These are phyloP conservation scores for Microplitis mediator DNA, from an alignment of 1,140 invertebrate species.

Conservation along the genomic window DNA sequence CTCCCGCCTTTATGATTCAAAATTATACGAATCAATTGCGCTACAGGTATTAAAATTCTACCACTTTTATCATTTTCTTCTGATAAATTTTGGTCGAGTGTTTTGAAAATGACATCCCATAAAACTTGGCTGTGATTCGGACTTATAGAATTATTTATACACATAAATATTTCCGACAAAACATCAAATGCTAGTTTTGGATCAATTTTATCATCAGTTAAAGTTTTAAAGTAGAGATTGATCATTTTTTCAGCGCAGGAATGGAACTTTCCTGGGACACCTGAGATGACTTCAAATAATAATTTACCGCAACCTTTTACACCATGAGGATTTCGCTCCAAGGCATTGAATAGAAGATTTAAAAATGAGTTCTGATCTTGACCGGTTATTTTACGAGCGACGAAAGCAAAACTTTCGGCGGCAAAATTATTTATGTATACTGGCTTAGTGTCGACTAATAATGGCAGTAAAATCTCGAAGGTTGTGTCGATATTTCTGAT, in stretches of 20 bases:
- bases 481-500: conserved; percentile 79
- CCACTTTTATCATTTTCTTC: neutral
- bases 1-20: conserved; percentile 70
- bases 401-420: conserved; percentile 92
- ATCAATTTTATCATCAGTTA: conserved; percentile 63
- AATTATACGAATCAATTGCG: conserved; percentile 67
- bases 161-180: conserved; percentile 66
- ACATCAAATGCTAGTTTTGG: conserved; percentile 69
- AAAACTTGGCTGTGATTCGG: conserved; percentile 67
- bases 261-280: conserved; percentile 81
- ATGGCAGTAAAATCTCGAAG: conserved; percentile 75
- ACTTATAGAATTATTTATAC: conserved; percentile 66
- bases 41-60: conserved; percentile 47
- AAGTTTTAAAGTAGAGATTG: conserved; percentile 66
- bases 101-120: conserved; percentile 61
- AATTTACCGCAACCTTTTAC: conserved; percentile 79
- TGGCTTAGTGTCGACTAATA: conserved; percentile 74
- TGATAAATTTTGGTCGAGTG: conserved; percentile 31
- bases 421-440: conserved; percentile 89
- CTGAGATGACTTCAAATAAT: conserved; percentile 84
- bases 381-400: conserved; percentile 77
- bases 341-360: conserved; percentile 70
- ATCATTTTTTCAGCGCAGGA: conserved; percentile 74
- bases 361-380: conserved; percentile 80
- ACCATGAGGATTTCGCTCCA: conserved; percentile 71